Percentiles rank a stretch among this genome's conserved stretches.
phyloP scores from a whole-genome alignment of 2,888 invertebrate genomes.

The Spodoptera exigua region DNA sequence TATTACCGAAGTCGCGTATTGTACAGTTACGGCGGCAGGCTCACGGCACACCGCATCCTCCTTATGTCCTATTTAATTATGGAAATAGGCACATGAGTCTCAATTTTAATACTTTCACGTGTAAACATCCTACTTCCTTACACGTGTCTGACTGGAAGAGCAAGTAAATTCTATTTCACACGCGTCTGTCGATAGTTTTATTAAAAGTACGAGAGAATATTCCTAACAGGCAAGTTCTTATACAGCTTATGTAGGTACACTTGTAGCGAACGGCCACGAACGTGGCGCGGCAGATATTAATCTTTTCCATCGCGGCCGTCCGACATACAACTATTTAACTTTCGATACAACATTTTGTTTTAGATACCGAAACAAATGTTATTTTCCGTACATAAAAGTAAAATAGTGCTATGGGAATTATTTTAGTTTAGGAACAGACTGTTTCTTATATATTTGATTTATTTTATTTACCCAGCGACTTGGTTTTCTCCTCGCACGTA shows the following conservation, averaged over 20 bases:
- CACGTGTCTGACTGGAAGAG: constrained; percentile 6
- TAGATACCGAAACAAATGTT: constrained; percentile 50
- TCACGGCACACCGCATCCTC: background rate
- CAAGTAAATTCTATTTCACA: background rate
- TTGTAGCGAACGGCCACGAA: constrained; percentile 26
- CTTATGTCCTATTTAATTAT: constrained; percentile 18
- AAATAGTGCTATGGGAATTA: constrained; percentile 68
- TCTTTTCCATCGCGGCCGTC: constrained; percentile 37
- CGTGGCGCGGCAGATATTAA: constrained; percentile 48
- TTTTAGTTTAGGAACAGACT: constrained; percentile 81
- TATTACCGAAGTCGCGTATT: constrained; percentile 42
- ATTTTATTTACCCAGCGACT: constrained; percentile 87
- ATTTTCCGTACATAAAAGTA: constrained; percentile 66
- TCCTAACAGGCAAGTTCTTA: constrained; percentile 32
- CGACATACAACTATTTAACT: constrained; percentile 43
- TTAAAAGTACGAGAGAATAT: constrained; percentile 33
- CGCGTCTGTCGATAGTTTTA: constrained; percentile 22
- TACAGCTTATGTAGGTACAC: constrained; percentile 28
- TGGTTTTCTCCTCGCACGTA: constrained; percentile 87
- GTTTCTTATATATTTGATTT: constrained; percentile 88
- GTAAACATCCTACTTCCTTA: background rate
- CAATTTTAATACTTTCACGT: constrained; percentile 2
- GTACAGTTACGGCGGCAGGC: constrained; percentile 4
- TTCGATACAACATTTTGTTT: constrained; percentile 50
- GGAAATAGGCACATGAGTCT: constrained; percentile 10